Evolutionary conservation across 2,888 invertebrate genomes (phyloP), one percentile per base, ranked within the genome.

Genomic region (Heliconius cydno): DNA sequence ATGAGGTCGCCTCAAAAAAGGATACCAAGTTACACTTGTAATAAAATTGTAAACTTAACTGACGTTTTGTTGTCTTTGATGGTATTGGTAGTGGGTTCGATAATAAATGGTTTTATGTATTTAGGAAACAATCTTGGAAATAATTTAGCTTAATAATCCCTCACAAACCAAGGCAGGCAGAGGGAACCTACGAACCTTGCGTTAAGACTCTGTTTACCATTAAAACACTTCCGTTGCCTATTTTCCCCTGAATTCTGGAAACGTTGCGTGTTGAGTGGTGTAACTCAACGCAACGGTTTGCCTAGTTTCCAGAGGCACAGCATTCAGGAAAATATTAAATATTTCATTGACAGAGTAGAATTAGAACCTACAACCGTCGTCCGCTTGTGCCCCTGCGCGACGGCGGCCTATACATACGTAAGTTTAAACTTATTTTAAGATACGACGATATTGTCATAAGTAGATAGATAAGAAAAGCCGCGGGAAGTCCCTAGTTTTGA

Each of bases 401-500:
- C n/a, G 38, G 12, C 2, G 28, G 4, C 4, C 25, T 15, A 19
- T 46, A 57, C 52, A 52, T 22, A 34, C 60, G n/a, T n/a, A 60
- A 19, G 46, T 13, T 28, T n/a, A 46, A 46, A 71, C 25, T 7
- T 72, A 72, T 22, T 73, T 73, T 7, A 60, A 60, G 38, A 65
- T 41, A 38, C 41, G 10, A 75, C 38, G 63, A 60, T 63, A 63
- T 65, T 65, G 25, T 75, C 60, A 75, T 65, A 74, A 38, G 25
- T 41, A 41, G 2, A 65, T 34, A 65, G 74, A 75, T 65, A 75
- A 73, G 57, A 30, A n/a, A 10, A 65, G 19, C 87, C 84, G 80
- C 82, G 83, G 87, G 74, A 38, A 60, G 74, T 75, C 74, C 25
- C 63, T 87, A 86, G 88, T 88, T 86, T 86, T 86, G 19, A 85